phyloP scores from a whole-genome alignment of 2,888 invertebrate species.

The Leucophenga maculata region DNA sequence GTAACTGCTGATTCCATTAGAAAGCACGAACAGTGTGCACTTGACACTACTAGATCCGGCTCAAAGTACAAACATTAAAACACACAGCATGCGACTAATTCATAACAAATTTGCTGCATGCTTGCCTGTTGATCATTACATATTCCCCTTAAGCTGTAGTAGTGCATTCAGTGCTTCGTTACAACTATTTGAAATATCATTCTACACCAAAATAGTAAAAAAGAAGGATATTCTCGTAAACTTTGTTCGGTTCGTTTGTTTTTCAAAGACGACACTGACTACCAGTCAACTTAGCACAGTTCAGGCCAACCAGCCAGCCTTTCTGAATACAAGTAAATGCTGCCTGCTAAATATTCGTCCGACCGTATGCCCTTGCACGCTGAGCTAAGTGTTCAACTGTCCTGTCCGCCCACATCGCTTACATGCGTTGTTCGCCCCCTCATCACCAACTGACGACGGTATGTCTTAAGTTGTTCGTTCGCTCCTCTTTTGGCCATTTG shows the following conservation, averaged over 20 bases:
- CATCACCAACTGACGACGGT: no score
- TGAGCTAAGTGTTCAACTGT: not conserved
- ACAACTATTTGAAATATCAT: not conserved
- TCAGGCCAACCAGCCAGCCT: not conserved
- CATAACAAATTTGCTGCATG: no score
- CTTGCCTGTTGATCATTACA: no score
- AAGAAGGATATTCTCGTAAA: constrained; percentile 9
- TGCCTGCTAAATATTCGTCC: constrained; percentile 7
- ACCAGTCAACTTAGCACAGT: not conserved
- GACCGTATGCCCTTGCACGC: not conserved
- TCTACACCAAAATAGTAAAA: not conserved
- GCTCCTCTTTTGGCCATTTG: constrained; percentile 20
- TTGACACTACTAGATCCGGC: no score
- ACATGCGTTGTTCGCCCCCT: not conserved
- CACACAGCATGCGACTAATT: no score
- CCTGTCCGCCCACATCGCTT: not conserved
- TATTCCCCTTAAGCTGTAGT: no score
- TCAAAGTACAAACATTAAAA: no score
- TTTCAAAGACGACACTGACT: constrained; percentile 9
- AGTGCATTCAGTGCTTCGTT: no score
- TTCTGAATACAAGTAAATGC: not conserved
- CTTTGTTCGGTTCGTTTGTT: constrained; percentile 30
- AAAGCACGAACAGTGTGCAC: no score
- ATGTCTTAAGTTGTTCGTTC: not conserved
- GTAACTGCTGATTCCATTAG: no score